Base-by-base conservation (phyloP, 1,140 invertebrate species). In the Drosophila pectinifera region DNA sequence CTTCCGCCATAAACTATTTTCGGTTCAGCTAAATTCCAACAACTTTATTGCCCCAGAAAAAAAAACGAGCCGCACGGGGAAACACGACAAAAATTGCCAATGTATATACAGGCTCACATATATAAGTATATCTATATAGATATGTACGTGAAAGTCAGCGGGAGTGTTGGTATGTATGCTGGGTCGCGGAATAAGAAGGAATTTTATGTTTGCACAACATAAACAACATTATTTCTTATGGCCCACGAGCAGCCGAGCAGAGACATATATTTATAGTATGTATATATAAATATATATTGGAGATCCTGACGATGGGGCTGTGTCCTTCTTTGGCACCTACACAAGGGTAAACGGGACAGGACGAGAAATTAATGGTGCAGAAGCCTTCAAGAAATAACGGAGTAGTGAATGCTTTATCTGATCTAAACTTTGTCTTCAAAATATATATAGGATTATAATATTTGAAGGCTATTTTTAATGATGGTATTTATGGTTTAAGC, bases 161-260 rank as follows among this genome's bases (percentile, higher is more conserved):
- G 45, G 38, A 45, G 28, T 31, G 28, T 31, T 10, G 28, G 28
- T 31, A 13, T 11, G 53, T 78, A 41, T 58, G 49, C 63, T 68
- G 72, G 31, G 28, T 51, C 68, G 69, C 74, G 72, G 75, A 76
- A 65, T 64, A 82, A 72, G 70, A 73, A 68, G 43, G 55, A 84
- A 73, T 84, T 89, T 89, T 90, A 89, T 89, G 84, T 89, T 89
- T 89, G 84, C 84, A 89, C 84, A 84, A 80, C 84, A 89, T 89
- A 89, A 89, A 89, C 85, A 89, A 89, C 84, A 89, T 89, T 89
- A 89, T 89, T 89, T 89, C 84, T 89, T 89, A 89, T 83, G 80
- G 76, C 67, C 72, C 61, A 79, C 58, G 56, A 75, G 72, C 65
- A 28, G 38, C 11, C 46, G 46, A 56, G 51, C 48, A 31, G 53